A percentile compares a stretch with the other conserved stretches of the same genome.
Evolutionary conservation across 1,140 invertebrate genomes (phyloP).

Genomic region (Octopus sinensis): DNA sequence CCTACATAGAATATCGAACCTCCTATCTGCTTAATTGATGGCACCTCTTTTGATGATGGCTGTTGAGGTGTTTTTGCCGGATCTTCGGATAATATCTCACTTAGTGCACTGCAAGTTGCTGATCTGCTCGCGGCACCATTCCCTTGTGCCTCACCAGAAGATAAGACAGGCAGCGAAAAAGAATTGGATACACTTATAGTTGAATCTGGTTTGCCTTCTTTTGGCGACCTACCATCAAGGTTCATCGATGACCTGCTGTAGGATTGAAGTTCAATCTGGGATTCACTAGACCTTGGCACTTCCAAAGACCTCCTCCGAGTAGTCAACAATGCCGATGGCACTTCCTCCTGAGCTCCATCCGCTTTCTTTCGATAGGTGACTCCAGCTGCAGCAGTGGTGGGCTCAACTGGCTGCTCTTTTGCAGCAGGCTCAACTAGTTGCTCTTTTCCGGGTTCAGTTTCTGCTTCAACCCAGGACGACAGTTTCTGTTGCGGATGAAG

Average conservation of each 20-base stretch:
- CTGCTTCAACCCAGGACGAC: not conserved
- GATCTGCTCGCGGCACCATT: slow-evolving; percentile 15
- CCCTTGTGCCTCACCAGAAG: slow-evolving; percentile 11
- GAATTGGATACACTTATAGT: slow-evolving; percentile 35
- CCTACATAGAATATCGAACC: slow-evolving; percentile 18
- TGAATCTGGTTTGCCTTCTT: slow-evolving; percentile 33
- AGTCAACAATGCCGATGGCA: slow-evolving; percentile 24
- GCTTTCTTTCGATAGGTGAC: slow-evolving; percentile 11
- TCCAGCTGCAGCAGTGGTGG: slow-evolving; percentile 19
- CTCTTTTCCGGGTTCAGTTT: slow-evolving; percentile 38
- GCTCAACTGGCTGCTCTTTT: slow-evolving; percentile 46
- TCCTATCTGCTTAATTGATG: slow-evolving; percentile 12
- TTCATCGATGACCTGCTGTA: slow-evolving; percentile 18
- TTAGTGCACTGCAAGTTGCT: slow-evolving; percentile 18
- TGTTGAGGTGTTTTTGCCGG: slow-evolving; percentile 20
- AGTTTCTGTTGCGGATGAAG: not conserved
- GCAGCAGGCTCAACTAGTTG: slow-evolving; percentile 44
- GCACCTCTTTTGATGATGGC: slow-evolving; percentile 19
- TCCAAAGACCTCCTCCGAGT: slow-evolving; percentile 14
- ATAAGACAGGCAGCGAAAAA: slow-evolving; percentile 39
- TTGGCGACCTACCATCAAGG: slow-evolving; percentile 18
- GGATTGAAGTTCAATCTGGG: not conserved
- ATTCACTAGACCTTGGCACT: not conserved
- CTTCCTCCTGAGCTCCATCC: slow-evolving; percentile 19
- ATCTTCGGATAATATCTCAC: slow-evolving; percentile 20